Evolutionary conservation across 2,797 vertebrate species (phyloP).

Genomic region (Parauchenoglanis ngamensis): DNA sequence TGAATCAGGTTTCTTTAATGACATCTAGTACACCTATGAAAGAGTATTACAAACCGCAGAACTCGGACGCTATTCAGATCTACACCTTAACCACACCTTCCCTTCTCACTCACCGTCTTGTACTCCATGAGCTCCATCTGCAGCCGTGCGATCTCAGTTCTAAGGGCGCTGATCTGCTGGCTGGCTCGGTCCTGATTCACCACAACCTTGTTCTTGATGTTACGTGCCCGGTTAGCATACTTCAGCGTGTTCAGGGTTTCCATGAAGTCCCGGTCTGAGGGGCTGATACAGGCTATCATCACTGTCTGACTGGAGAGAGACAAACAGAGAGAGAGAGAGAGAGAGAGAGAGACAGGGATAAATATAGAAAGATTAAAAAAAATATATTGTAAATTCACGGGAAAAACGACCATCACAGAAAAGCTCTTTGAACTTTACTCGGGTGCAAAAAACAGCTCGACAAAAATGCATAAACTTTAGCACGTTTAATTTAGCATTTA

Average conservation of each 20-base stretch:
- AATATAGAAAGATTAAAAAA: background rate
- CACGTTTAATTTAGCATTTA: background rate
- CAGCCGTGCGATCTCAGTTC: slow-evolving; percentile 91
- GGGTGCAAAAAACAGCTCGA: background rate
- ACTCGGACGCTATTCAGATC: background rate
- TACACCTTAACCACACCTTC: background rate
- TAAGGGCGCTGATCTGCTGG: slow-evolving; percentile 92
- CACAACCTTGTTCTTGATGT: slow-evolving; percentile 98
- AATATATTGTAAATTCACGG: background rate
- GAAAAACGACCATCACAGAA: background rate
- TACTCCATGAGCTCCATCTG: slow-evolving; percentile 99
- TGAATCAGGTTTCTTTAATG: background rate
- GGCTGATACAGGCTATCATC: slow-evolving; percentile 98
- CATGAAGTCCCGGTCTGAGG: slow-evolving; percentile 98
- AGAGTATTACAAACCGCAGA: background rate
- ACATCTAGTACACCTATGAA: background rate
- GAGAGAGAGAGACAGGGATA: background rate
- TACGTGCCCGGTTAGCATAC: slow-evolving; percentile 94
- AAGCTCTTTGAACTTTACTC: background rate
- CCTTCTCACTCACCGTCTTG: slow-evolving; percentile 82
- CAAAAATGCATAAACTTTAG: background rate
- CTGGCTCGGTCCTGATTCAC: slow-evolving; percentile 95
- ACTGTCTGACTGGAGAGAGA: slow-evolving; percentile 85
- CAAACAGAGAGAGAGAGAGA: background rate
- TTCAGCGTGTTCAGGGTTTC: slow-evolving; percentile 95